These are phyloP conservation scores for Gastrophysa polygoni DNA, from an alignment of 2,888 invertebrate species.

Conservation along the genomic window DNA sequence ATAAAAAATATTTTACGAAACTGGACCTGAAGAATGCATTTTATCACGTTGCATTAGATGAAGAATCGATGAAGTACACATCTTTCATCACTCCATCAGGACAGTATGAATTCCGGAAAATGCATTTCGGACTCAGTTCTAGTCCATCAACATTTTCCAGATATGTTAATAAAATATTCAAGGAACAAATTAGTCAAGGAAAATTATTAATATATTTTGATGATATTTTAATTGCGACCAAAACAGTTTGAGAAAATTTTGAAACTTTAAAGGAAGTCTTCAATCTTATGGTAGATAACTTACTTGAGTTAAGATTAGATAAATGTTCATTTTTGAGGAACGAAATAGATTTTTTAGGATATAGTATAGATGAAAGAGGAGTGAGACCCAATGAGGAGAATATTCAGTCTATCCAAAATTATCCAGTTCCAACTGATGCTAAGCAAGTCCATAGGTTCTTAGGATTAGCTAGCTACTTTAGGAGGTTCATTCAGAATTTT, in stretches of 20 bases:
- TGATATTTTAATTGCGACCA: conserved; percentile 36
- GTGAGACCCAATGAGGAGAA: conserved; percentile 22
- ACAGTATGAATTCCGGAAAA: conserved; percentile 45
- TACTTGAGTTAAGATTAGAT: conserved; percentile 35
- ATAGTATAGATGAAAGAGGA: conserved; percentile 31
- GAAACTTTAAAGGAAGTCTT: conserved; percentile 32
- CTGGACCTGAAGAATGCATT: no score
- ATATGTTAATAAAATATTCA: conserved; percentile 35
- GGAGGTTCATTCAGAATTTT: conserved; percentile 39
- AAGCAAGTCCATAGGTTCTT: conserved; percentile 37
- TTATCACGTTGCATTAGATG: conserved; percentile 40
- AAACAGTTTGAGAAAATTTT: conserved; percentile 31
- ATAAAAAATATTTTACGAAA: no score
- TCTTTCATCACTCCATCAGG: conserved; percentile 45
- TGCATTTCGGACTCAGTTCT: conserved; percentile 45
- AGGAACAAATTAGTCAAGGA: conserved; percentile 21
- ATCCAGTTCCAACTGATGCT: conserved; percentile 28
- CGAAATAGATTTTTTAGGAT: conserved; percentile 41
- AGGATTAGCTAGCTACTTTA: conserved; percentile 41
- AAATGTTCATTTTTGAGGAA: conserved; percentile 41
- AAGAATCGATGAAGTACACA: conserved; percentile 42
- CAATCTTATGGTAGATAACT: conserved; percentile 21
- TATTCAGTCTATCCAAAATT: conserved; percentile 21
- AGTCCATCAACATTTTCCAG: conserved; percentile 36
- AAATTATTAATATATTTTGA: conserved; percentile 37